A percentile compares a stretch with the other conserved stretches of the same genome.
Evolutionary conservation across 23 tunicate species (phyloP).

Genomic region (Ciona savignyi): DNA sequence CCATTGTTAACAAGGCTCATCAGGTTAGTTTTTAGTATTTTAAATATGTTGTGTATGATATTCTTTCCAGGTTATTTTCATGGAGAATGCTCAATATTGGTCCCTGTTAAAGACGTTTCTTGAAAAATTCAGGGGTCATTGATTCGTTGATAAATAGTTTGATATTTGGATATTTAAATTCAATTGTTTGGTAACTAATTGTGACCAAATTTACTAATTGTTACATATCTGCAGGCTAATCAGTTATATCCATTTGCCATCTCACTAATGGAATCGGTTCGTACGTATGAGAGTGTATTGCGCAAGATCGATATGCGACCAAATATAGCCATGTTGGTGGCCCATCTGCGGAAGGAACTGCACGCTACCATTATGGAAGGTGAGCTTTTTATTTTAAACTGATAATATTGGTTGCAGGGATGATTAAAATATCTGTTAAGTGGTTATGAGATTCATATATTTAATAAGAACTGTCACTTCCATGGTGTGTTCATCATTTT

Average conservation of each 20-base stretch:
- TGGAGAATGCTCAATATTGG: no score
- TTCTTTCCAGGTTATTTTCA: no score
- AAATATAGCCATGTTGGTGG: constrained; percentile 47
- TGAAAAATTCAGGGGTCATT: no score
- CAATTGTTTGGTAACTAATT: neutral
- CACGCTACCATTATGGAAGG: constrained; percentile 81
- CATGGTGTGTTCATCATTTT: no score
- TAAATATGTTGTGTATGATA: neutral
- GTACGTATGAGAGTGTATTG: constrained; percentile 85
- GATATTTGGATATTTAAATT: no score
- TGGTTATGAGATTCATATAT: no score
- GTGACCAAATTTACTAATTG: neutral
- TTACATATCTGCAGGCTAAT: constrained; percentile 50
- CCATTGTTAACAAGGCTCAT: constrained; percentile 97
- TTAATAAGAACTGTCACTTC: neutral
- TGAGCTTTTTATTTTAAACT: no score
- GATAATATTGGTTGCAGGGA: no score
- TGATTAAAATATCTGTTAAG: no score
- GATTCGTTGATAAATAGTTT: no score
- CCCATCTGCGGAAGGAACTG: constrained; percentile 63
- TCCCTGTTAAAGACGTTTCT: no score
- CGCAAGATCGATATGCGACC: constrained; percentile 79
- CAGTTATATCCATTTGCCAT: constrained; percentile 98
- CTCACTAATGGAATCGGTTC: constrained; percentile 87
- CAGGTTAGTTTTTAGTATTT: constrained; percentile 41